Percentiles rank a stretch among this genome's conserved stretches.
phyloP scores from a whole-genome alignment of 2,113 vertebrate genomes.

The Ptychochromis oligacanthus region DNA sequence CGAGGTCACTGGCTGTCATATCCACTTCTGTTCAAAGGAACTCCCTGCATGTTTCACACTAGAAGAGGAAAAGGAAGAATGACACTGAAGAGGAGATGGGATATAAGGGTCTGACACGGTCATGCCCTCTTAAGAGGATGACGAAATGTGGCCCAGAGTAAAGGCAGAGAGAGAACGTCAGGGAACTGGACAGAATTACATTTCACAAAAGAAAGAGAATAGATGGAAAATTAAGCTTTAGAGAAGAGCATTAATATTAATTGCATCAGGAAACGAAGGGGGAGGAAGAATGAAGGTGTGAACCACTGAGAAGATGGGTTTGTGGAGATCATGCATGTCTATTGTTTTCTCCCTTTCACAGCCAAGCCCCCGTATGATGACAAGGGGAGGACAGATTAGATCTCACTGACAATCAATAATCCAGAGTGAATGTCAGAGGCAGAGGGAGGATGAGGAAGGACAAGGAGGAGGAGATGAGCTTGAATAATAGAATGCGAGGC shows the following conservation, averaged over 20 bases:
- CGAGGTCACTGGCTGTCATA: conserved; percentile 52
- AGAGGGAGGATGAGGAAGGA: conserved; percentile 18
- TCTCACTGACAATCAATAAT: conserved; percentile 61
- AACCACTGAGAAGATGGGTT: conserved; percentile 4
- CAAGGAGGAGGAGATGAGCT: conserved; percentile 7
- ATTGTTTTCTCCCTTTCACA: conserved; percentile 27
- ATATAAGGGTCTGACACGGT: conserved; percentile 29
- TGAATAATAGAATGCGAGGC: conserved; percentile 31
- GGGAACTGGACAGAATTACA: conserved; percentile 1
- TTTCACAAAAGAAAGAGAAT: background rate
- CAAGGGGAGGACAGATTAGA: conserved; percentile 60
- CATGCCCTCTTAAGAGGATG: conserved; percentile 32
- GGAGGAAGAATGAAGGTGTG: background rate
- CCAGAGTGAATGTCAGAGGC: conserved; percentile 48
- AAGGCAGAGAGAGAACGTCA: background rate
- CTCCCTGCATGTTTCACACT: conserved; percentile 21
- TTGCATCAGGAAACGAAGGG: conserved; percentile 1
- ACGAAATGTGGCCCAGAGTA: conserved; percentile 4
- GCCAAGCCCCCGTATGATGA: conserved; percentile 41
- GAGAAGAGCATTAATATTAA: conserved; percentile 35
- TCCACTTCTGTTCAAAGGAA: conserved; percentile 38
- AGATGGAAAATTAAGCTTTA: conserved; percentile 6
- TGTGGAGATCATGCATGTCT: conserved; percentile 3
- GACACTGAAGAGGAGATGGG: conserved; percentile 13
- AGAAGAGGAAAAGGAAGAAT: conserved; percentile 9